Conservation (phyloP, 1,140 invertebrate species). For the Formica exsecta region DNA sequence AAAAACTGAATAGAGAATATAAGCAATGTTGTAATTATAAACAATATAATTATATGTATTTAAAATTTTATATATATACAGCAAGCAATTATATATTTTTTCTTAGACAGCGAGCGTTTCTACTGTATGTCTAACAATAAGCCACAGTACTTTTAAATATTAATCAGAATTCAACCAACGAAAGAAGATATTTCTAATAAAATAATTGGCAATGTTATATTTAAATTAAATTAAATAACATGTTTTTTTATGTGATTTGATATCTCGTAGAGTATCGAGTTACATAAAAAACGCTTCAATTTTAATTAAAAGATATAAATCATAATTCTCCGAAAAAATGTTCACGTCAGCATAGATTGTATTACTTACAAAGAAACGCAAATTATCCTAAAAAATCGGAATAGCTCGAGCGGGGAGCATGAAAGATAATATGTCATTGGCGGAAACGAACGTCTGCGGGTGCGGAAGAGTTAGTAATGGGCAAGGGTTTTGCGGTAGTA, state of each 20-base stretch:
- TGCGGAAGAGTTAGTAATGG: constrained; percentile 32
- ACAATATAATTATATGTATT: too few relatives aligned
- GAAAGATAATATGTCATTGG: constrained; percentile 2
- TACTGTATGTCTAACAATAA: not conserved
- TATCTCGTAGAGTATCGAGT: not conserved
- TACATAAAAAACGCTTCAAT: not conserved
- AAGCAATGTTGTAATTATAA: too few relatives aligned
- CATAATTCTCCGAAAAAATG: not conserved
- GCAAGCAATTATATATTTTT: not conserved
- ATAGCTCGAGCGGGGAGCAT: not conserved
- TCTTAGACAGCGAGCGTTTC: not conserved
- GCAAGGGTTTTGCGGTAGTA: not conserved
- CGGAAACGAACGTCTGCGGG: constrained; percentile 45
- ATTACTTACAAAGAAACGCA: not conserved
- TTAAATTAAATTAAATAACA: not conserved
- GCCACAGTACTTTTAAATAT: not conserved
- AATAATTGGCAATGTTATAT: not conserved
- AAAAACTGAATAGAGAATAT: too few relatives aligned
- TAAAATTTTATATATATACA: not conserved
- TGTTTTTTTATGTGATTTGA: not conserved
- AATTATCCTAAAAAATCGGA: not conserved
- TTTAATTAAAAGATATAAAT: constrained; percentile 42
- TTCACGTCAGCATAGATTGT: not conserved
- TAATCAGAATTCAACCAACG: not conserved
- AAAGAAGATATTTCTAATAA: not conserved